Evolutionary conservation across 2,113 vertebrate species (phyloP).

Genomic region (Pelecanus crispus): DNA sequence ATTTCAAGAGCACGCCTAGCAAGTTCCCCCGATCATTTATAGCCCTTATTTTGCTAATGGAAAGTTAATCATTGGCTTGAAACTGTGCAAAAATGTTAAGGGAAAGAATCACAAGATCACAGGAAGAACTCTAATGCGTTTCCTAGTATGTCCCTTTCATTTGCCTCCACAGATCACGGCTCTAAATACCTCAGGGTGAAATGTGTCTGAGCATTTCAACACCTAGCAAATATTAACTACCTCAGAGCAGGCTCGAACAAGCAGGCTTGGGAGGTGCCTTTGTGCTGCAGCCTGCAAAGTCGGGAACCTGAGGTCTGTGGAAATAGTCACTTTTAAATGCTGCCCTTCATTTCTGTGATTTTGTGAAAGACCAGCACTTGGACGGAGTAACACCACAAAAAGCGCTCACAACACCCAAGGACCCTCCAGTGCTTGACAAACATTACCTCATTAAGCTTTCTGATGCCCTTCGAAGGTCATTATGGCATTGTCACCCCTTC

Average conservation of each 20-base stretch:
- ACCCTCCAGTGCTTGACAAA: background rate
- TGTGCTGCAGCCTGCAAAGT: background rate
- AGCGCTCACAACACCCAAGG: background rate
- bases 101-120: constrained; percentile 28
- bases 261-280: background rate
- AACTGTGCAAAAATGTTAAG: background rate
- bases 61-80: constrained; percentile 43
- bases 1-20: background rate
- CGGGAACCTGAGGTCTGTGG: background rate
- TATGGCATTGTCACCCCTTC: background rate
- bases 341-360: background rate
- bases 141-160: background rate
- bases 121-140: background rate
- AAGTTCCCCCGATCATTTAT: background rate
- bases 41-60: background rate
- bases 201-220: constrained; percentile 23
- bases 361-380: background rate
- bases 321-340: background rate
- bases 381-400: background rate
- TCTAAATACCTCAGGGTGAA: background rate
- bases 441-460: background rate
- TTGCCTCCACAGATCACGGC: background rate
- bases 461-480: background rate
- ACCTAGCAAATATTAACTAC: constrained; percentile 45
- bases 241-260: background rate